Base-by-base conservation (phyloP, 1,140 invertebrate genomes). In the Stegodyphus mimosarum region DNA sequence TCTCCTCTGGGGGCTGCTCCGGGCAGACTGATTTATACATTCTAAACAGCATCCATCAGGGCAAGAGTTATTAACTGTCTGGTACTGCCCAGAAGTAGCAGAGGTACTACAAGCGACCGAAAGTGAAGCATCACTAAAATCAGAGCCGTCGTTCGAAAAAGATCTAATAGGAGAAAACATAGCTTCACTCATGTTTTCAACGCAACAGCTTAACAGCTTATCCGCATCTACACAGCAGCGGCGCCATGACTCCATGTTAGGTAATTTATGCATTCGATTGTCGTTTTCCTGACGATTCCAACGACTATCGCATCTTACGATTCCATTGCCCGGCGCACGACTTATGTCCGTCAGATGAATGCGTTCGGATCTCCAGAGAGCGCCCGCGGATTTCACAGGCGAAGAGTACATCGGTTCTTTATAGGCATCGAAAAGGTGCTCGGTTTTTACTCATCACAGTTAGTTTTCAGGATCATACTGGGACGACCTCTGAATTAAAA, bases 291-390 rank as follows among this genome's bases (percentile, higher is more conserved):
- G 51, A 18, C 49, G 49, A 52, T 48, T 18, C 51, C 66, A 67
- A 17, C 50, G 48, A n/a, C 63, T 48, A 67, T 77, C 75, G 66
- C 76, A 64, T 64, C 74, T 76, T 69, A 69, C 51, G 64, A 15
- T 52, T 60, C 77, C 64, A 80, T 80, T 80, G 77, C 71, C 77
- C 77, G n/a, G 77, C 52, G 64, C 77, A 71, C 77, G 67, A 80
- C 77, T 80, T 80, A 80, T 71, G 77, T 80, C 77, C 77, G 71
- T 80, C 48, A 80, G 71, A 55, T 80, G 77, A n/a, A 80, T 80
- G 53, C 77, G 77, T 52, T 80, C 67, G 6, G 77, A 80, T 71
- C 67, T 69, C 49, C 64, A 70, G 17, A 80, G 18, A 53, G 77
- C 33, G 50, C 77, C 33, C 51, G 67, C 52, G 11, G 52, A n/a